phyloP scores from a whole-genome alignment of 2,113 vertebrate genomes.

The Notechis scutatus region DNA sequence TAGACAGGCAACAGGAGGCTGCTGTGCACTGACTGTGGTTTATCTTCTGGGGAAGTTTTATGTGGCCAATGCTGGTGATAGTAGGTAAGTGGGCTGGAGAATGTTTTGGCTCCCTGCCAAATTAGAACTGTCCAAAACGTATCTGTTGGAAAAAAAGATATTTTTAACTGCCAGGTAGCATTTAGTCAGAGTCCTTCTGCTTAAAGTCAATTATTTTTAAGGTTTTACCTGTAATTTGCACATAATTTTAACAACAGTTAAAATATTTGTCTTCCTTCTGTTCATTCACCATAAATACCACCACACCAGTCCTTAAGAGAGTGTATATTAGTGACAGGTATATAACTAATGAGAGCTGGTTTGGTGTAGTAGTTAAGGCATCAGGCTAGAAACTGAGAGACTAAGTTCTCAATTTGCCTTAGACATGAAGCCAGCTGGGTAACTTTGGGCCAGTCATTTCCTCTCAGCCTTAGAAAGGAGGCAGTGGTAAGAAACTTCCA shows the following conservation, averaged over 20 bases:
- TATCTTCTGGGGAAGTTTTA: constrained; percentile 93
- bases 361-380: background rate
- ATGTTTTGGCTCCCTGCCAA: background rate
- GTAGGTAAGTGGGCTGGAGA: constrained; percentile 74
- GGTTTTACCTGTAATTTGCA: background rate
- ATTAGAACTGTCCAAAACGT: no score
- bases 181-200: background rate
- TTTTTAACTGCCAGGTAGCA: background rate
- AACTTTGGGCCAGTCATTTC: background rate
- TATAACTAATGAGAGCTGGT: background rate
- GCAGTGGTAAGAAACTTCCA: background rate
- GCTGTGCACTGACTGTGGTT: constrained; percentile 88
- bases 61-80: constrained; percentile 95
- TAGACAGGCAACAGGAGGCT: constrained; percentile 85
- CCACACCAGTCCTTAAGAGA: background rate
- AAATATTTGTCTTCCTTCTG: background rate
- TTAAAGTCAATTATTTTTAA: background rate
- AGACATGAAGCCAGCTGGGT: background rate
- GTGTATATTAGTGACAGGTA: background rate
- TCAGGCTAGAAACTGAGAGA: background rate
- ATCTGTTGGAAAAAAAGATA: background rate
- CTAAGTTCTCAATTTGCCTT: background rate
- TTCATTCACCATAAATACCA: background rate
- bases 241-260: background rate
- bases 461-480: background rate